A percentile compares a stretch with the other conserved stretches of the same genome.
phyloP scores from a whole-genome alignment of 1,140 invertebrate species.

The Oryctes rhinoceros region DNA sequence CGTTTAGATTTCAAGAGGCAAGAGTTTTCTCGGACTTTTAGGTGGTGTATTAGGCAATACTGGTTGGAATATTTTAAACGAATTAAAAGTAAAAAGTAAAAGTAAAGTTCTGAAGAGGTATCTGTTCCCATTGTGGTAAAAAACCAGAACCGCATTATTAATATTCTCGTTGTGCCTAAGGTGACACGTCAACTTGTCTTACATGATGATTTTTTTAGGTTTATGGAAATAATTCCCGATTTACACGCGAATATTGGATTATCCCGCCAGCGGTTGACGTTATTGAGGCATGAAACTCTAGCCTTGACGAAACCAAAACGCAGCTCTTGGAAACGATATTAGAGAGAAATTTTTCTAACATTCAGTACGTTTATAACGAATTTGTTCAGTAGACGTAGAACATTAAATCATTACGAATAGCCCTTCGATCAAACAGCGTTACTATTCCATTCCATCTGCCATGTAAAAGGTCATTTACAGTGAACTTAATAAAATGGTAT shows the following conservation, averaged over 20 bases:
- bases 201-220: conserved; percentile 48
- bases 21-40: too few species aligned
- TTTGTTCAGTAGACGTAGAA: background rate
- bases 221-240: conserved; percentile 48
- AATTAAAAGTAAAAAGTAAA: background rate
- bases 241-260: conserved; percentile 32
- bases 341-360: background rate
- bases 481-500: conserved; percentile 5
- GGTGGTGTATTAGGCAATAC: background rate
- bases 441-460: background rate
- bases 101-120: conserved; percentile 41
- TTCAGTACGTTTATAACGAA: background rate
- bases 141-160: conserved; percentile 28
- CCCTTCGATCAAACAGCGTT: conserved; percentile 18
- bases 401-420: background rate
- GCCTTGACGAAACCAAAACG: too few species aligned
- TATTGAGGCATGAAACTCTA: too few species aligned
- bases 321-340: background rate
- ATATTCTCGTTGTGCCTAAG: conserved; percentile 46
- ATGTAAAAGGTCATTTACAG: background rate
- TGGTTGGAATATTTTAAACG: background rate
- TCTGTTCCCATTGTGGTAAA: conserved; percentile 43
- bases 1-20: too few species aligned
- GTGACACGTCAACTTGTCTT: conserved; percentile 44
- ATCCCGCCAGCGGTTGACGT: background rate